Conservation (phyloP, 2,113 vertebrate species). For the Cochlearius cochlearius region DNA sequence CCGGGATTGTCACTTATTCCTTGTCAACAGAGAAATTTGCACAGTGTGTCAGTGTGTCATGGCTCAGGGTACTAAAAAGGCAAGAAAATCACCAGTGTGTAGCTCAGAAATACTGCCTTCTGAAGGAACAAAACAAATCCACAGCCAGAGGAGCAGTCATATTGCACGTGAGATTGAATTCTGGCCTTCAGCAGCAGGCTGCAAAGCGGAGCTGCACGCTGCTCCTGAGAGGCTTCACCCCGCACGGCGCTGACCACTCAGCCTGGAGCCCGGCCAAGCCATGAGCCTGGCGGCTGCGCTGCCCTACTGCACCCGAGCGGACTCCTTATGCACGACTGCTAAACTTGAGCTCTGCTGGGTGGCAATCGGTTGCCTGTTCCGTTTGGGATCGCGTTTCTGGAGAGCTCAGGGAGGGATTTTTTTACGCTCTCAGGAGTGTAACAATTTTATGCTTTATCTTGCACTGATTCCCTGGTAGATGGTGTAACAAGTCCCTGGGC, state of each 20-base stretch:
- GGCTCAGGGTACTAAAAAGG: not conserved
- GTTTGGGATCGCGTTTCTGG: not conserved
- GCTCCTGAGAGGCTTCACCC: not conserved
- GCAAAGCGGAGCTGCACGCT: not conserved
- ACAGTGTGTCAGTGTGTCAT: not conserved
- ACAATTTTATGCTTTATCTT: not conserved
- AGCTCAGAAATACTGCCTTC: not conserved
- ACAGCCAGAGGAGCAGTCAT: not conserved
- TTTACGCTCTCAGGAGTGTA: not conserved
- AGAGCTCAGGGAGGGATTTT: not conserved
- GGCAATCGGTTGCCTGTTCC: not conserved
- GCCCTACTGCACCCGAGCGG: not conserved
- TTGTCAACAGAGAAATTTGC: not conserved
- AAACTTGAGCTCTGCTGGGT: not conserved
- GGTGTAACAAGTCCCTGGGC: not conserved
- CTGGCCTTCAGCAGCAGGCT: not conserved
- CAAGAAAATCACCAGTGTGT: not conserved
- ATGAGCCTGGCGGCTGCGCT: not conserved
- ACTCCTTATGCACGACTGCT: not conserved
- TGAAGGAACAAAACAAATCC: not conserved
- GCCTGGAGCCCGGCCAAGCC: not conserved
- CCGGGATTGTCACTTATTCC: not conserved
- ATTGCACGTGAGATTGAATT: not conserved
- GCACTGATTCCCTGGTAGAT: not conserved
- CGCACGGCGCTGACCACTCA: rapidly evolving